Base-by-base conservation (phyloP, 1,140 invertebrate species). In the Probaryconus sp. region DNA sequence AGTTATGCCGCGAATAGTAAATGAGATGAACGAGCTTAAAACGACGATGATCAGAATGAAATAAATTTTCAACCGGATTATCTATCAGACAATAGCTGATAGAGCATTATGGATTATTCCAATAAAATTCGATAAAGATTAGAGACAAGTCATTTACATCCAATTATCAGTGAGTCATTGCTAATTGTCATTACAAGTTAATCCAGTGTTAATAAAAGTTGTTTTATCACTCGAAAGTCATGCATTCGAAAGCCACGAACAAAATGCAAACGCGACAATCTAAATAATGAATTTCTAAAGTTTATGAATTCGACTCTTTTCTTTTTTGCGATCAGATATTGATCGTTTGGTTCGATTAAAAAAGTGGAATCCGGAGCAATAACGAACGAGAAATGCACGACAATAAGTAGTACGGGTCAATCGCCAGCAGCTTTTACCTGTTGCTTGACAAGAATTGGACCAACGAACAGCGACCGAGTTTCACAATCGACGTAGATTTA, bases 371-470 rank as follows among this genome's bases (percentile, higher is more conserved):
- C 26, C 7, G 4, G 31, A 45, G 30, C 33, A 24, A 37, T 38
- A 45, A 31, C 5, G 11, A 10, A 26, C 11, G 50, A 38, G 18
- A 5, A 30, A 24, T 47, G 33, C 30, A 33, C 51, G 33, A 50
- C 61, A 55, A 61, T 60, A 74, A 74, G 56, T 74, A 58, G 61
- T 56, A 50, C 56, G 42, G 55, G 69, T 65, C 56, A 74, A 67
- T 63, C 45, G 43, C 60, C 69, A 67, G 3, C 48, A 42, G 48
- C 56, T 68, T 63, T 67, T 67, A 74, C 63, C 50, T 68, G 61
- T 56, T 63, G 38, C 63, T 74, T 63, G 48, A 68, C 70, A 53
- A 33, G 63, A 73, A 73, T 67, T 73, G 55, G 63, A 61, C 63
- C 70, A 68, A 6, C 63, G 37, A 61, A 48, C 40, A 28, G 10